Evolutionary conservation across 2,797 vertebrate species (phyloP), one percentile per base, ranked within the genome.

Genomic region (Falco biarmicus): DNA sequence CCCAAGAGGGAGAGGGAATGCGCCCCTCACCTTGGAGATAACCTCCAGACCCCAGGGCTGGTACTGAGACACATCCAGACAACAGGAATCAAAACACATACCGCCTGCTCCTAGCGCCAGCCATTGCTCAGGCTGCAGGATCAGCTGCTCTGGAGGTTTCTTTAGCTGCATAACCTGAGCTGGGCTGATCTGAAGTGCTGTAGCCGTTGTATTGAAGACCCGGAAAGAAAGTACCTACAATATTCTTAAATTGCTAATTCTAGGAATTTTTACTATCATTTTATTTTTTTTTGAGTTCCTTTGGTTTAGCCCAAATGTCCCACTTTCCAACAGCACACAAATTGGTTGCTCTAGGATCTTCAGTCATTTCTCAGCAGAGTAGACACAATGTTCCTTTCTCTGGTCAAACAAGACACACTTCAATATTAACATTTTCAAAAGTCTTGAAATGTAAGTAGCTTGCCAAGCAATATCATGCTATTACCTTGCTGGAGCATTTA

Each of bases 261-360:
- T 48, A 85, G 7, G 43, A 57, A 25, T 37, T 69, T 53, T 66
- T 70, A 6, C 50, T 76, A 45, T 39, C 54, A 2, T 17, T 84
- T 69, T n/a, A 25, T 19, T 18, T 54, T 78, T 77, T 61, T 61
- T 37, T 61, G n/a, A 57, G 21, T 50, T 8, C 39, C 88, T 92
- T 91, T 68, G 60, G 45, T 83, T 90, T 93, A 54, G 19, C 68
- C 53, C 76, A 84, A 90, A 87, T 24, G 60, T 74, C 22, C 47
- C 74, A 91, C 84, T 32, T 96, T 93, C 92, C 93, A 94, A 79
- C 45, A 94, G 69, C 77, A 81, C 84, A 65, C 6, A 81, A 93
- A 93, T 61, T 84, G 83, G 61, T 90, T 91, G 81, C 87, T 94
- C 94, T 87, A 84, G 39, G 43, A 91, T 90, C 39, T 87, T 92